phyloP scores from a whole-genome alignment of 2,797 vertebrate genomes.

The Mus caroli region DNA sequence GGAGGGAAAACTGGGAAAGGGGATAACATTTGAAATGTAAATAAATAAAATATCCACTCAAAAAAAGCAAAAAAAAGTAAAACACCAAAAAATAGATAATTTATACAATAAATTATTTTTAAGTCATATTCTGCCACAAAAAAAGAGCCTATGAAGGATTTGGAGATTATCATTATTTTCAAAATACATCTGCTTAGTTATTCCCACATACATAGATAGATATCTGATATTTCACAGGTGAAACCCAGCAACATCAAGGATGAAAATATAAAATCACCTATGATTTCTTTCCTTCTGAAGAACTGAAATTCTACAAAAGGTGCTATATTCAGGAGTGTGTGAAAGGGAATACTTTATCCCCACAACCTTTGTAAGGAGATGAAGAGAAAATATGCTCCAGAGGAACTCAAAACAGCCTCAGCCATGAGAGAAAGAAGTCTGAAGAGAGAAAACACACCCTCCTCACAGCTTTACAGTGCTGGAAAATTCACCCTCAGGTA shows the following conservation, averaged over 20 bases:
- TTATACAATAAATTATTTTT: no score
- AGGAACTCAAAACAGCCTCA: fast-evolving
- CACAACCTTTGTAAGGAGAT: no score
- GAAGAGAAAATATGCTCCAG: not conserved
- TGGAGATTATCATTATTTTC: not conserved
- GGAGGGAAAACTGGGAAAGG: no score
- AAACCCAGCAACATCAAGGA: not conserved
- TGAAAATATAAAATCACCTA: not conserved
- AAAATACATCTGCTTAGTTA: conserved; percentile 30
- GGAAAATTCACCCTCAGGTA: not conserved
- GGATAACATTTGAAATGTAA: no score
- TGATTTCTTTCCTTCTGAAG: not conserved
- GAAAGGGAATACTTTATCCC: not conserved
- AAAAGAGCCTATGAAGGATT: not conserved
- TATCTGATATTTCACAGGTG: not conserved
- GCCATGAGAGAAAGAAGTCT: not conserved
- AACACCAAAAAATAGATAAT: no score
- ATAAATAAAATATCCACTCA: no score
- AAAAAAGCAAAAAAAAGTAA: no score
- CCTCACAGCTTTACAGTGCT: not conserved
- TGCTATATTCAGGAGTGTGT: not conserved
- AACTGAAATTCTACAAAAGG: not conserved
- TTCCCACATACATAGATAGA: not conserved
- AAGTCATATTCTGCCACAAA: no score
- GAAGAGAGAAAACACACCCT: not conserved